Evolutionary conservation across 92 coral and sea anemone species (phyloP).

Genomic region (Palythoa grandis): DNA sequence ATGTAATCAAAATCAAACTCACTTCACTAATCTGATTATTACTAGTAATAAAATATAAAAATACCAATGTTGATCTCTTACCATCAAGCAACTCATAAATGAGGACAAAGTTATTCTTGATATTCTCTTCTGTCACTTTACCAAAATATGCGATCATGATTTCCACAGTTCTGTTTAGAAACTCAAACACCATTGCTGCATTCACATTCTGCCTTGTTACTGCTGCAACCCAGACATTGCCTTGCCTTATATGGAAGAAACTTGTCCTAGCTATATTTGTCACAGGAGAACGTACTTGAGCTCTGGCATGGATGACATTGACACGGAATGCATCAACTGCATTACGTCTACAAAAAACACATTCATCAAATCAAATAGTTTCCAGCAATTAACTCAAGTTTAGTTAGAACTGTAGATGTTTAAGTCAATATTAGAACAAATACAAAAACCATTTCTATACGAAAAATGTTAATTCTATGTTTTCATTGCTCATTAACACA

Average conservation of each 20-base stretch:
- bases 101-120: slow-evolving; percentile 98
- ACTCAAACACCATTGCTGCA: slow-evolving; percentile 99
- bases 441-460: no score
- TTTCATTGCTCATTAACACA: no score
- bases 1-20: no score
- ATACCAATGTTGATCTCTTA: slow-evolving; percentile 16
- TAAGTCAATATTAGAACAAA: no score
- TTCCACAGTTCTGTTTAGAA: slow-evolving; percentile 92
- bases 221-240: slow-evolving; percentile 99
- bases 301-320: slow-evolving; percentile 98
- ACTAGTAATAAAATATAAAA: neutral
- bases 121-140: slow-evolving; percentile 96
- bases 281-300: slow-evolving; percentile 97
- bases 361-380: neutral
- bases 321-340: slow-evolving; percentile 99
- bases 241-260: slow-evolving; percentile 97
- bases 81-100: slow-evolving; percentile 98
- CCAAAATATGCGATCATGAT: slow-evolving; percentile 99
- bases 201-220: slow-evolving; percentile 98
- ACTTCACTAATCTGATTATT: no score
- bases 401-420: no score
- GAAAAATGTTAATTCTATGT: no score
- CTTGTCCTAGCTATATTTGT: slow-evolving; percentile 99
- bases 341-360: slow-evolving; percentile 76
- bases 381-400: neutral